Conservation (phyloP, 1,140 invertebrate genomes). For the Heterodera schachtii region DNA sequence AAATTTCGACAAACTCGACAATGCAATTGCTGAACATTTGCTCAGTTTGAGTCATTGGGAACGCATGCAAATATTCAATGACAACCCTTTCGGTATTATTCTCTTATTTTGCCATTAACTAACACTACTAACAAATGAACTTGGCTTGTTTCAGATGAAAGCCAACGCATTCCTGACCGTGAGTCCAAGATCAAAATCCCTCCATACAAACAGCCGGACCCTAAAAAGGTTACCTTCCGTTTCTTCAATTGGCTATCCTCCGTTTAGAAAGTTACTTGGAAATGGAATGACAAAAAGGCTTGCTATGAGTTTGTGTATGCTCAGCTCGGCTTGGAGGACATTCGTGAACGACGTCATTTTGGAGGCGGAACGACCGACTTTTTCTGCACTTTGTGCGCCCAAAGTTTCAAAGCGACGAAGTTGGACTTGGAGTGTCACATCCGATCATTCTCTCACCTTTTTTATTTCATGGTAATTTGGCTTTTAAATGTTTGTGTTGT, state of each 20-base stretch:
- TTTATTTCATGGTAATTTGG: slow-evolving; percentile 40
- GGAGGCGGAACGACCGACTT: neutral
- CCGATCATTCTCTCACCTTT: slow-evolving; percentile 37
- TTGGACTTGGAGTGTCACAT: slow-evolving; percentile 36
- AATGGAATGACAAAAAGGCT: slow-evolving; percentile 39
- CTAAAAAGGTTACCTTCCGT: slow-evolving; percentile 37
- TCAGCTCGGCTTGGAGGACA: slow-evolving; percentile 33
- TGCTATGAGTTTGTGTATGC: slow-evolving; percentile 39
- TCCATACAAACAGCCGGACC: slow-evolving; percentile 25
- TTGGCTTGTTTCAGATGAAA: slow-evolving; percentile 35
- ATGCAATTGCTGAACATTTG: slow-evolving; percentile 31
- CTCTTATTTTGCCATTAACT: no score
- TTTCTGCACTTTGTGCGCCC: slow-evolving; percentile 36
- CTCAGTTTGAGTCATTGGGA: slow-evolving; percentile 36
- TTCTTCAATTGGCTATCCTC: neutral
- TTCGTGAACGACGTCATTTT: slow-evolving; percentile 29
- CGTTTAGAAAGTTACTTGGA: slow-evolving; percentile 45
- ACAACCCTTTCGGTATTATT: slow-evolving; percentile 36
- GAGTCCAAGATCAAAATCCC: slow-evolving; percentile 32
- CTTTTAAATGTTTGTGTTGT: no score
- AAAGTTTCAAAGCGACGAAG: slow-evolving; percentile 30
- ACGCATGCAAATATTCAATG: neutral
- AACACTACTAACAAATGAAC: neutral
- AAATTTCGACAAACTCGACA: slow-evolving; percentile 26
- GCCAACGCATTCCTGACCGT: slow-evolving; percentile 19